Evolutionary conservation across 2,113 vertebrate species (phyloP).

Genomic region (Notechis scutatus): DNA sequence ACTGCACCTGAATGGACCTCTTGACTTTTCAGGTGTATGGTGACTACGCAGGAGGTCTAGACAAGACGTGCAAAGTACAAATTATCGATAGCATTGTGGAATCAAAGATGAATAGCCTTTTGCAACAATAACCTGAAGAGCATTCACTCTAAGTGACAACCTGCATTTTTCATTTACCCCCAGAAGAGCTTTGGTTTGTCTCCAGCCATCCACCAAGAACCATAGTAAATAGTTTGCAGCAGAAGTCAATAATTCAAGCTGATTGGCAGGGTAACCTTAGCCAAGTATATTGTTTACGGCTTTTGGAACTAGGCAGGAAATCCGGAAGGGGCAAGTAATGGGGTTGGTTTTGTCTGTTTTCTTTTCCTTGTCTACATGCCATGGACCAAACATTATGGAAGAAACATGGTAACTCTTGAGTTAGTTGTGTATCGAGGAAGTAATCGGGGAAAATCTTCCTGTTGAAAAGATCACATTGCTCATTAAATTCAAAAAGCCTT

Average conservation of each 20-base stretch:
- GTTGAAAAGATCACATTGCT: conserved; percentile 20
- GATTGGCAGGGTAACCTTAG: conserved; percentile 23
- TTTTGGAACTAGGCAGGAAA: conserved; percentile 14
- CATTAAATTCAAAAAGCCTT: conserved; percentile 25
- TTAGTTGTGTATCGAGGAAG: neutral
- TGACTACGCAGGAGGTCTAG: neutral
- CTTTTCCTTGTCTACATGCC: neutral
- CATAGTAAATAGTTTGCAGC: conserved; percentile 23
- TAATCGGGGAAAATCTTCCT: neutral
- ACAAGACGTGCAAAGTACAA: conserved; percentile 9
- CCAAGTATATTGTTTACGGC: conserved; percentile 6
- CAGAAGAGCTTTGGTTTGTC: conserved; percentile 23
- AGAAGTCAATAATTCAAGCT: conserved; percentile 19
- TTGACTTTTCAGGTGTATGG: conserved; percentile 25
- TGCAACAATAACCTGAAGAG: conserved; percentile 22
- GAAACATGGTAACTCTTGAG: conserved; percentile 6
- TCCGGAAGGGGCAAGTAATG: neutral
- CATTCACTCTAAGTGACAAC: conserved; percentile 12
- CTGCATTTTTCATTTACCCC: conserved; percentile 19
- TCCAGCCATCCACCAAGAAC: conserved; percentile 12
- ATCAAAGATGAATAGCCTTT: conserved; percentile 15
- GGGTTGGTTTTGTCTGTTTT: neutral
- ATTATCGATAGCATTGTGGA: conserved; percentile 26
- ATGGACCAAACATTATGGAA: neutral
- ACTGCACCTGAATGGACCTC: conserved; percentile 5